These are phyloP conservation scores for Hydrocynus forskahlii DNA, from an alignment of 2,797 vertebrate species.

Conservation along the genomic window DNA sequence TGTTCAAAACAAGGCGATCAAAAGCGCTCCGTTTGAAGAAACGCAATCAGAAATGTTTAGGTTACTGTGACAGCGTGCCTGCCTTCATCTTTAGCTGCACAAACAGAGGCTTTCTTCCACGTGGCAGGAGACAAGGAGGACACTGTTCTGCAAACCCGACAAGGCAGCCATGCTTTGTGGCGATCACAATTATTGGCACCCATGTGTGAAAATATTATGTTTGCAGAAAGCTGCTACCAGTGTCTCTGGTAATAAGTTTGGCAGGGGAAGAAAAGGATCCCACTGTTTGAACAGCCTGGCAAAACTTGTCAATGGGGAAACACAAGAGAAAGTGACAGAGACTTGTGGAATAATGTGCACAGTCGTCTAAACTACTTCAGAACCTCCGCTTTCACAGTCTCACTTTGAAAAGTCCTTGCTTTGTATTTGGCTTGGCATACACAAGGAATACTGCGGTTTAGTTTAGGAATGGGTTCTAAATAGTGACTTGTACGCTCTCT, in stretches of 20 bases:
- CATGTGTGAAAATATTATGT: conserved; percentile 80
- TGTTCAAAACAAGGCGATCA: conserved; percentile 72
- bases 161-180: conserved; percentile 69
- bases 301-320: conserved; percentile 67
- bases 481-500: background rate
- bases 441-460: background rate
- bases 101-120: conserved; percentile 76
- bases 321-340: conserved; percentile 60
- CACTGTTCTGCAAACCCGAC: conserved; percentile 61
- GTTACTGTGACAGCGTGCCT: conserved; percentile 73
- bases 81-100: conserved; percentile 70
- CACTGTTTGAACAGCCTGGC: conserved; percentile 68
- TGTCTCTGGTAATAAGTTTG: conserved; percentile 75
- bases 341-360: conserved; percentile 43
- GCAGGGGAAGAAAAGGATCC: conserved; percentile 61
- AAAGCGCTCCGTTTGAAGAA: conserved; percentile 72
- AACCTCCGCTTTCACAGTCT: conserved; percentile 14
- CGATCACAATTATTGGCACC: conserved; percentile 77
- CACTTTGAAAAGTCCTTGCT: conserved; percentile 11
- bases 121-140: conserved; percentile 64
- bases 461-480: conserved; percentile 2
- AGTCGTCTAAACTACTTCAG: conserved; percentile 34
- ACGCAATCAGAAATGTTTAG: conserved; percentile 80
- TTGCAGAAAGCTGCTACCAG: conserved; percentile 76
- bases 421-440: background rate